Base-by-base conservation (phyloP, 2,797 vertebrate species). In the Neoniphon sammara region DNA sequence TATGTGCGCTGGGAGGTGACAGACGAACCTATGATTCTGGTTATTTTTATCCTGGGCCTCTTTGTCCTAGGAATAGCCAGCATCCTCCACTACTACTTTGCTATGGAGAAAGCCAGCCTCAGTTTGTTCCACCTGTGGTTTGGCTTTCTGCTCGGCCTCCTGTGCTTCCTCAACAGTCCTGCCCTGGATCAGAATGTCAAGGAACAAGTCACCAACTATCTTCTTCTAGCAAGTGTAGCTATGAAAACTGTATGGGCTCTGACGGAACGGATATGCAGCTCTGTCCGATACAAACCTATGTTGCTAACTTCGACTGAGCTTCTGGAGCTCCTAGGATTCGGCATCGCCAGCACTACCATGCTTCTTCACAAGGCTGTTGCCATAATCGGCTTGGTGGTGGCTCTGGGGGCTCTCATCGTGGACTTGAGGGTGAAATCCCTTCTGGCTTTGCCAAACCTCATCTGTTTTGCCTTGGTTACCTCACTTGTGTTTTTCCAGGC, bases 31-130 rank as follows among this genome's bases (percentile, higher is more conserved):
- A 93, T 97, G 87, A 97, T 99, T 85, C 90, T 99, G 66, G 96
- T 99, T 67, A 98, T 98, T 89, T 98, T 99, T 93, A 98, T 99
- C 81, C 90, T 99, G 70, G 97, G 97, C 1, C 96, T 99, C 56
- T 97, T 99, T 78, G 96, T 98, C 83, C 92, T 99, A 70, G 97
- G 96, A 63, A 98, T 99, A 73, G 96, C 97, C 84, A 97, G 97
- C 88, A 99, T 99, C 87, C 93, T 99, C 52, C 95, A 98, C 91
- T 99, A 99, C 80, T 99, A 99, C 92, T 99, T 99, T 91, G 95
- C 95, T n/a, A 98, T 99, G 97, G 95, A 97, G 93, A 93, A 95
- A 54, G 98, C 97, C 85, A 98, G 97, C 81, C 88, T 96, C 80
- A 97, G 97, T 87, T 93, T 99, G 63, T 97, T 96, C 84, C 97